Conservation (phyloP, 2,113 vertebrate species). For the Rhinopomastus cyanomelas region DNA sequence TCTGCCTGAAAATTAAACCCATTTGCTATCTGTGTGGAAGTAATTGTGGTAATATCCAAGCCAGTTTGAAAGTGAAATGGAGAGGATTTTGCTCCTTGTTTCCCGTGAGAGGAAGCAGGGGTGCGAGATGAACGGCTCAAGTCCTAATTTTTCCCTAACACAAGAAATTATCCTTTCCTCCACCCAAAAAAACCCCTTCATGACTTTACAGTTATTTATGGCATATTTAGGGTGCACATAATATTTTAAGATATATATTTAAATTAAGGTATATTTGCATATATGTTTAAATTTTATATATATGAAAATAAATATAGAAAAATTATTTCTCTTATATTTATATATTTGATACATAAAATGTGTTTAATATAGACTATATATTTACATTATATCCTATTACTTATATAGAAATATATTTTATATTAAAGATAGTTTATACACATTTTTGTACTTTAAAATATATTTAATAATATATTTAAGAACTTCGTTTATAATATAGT, state of each 20-base stretch:
- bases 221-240: neutral
- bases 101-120: neutral
- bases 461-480: no score
- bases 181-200: neutral
- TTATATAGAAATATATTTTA: no score
- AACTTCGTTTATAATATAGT: neutral
- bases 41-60: slow-evolving; percentile 44
- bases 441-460: no score
- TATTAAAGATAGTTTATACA: no score
- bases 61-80: neutral
- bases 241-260: neutral
- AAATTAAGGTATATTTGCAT: no score
- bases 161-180: neutral
- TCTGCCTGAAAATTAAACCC: slow-evolving; percentile 31
- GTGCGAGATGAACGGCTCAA: neutral
- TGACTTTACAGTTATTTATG: neutral
- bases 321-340: no score
- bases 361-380: no score
- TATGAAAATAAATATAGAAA: no score
- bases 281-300: no score
- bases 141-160: neutral
- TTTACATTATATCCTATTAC: no score
- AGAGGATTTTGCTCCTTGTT: neutral
- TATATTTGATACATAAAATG: no score
- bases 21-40: slow-evolving; percentile 7